Conservation (phyloP, 2,888 invertebrate genomes). For the Conus canariensis region DNA sequence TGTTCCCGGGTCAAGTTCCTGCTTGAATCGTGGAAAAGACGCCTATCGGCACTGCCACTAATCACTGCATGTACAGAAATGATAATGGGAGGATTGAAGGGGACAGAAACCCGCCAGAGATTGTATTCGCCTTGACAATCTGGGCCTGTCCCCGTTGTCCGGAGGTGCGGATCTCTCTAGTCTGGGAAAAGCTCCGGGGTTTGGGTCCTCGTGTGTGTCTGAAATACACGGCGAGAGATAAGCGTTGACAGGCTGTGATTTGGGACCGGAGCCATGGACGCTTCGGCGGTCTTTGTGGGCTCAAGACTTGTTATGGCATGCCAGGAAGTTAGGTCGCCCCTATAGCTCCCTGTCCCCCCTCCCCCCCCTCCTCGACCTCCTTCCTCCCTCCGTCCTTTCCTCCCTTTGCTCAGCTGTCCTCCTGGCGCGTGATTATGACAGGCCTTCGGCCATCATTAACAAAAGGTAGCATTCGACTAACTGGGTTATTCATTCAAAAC, state of each 20-base stretch:
- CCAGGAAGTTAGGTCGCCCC: constrained; percentile 7
- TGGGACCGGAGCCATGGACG: background rate
- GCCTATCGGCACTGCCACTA: no score
- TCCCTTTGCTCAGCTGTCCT: background rate
- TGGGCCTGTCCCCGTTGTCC: background rate
- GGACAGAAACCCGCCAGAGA: background rate
- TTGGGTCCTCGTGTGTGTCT: background rate
- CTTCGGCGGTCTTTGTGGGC: background rate
- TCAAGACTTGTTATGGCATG: background rate
- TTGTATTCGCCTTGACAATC: background rate
- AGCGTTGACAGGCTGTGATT: constrained; percentile 21
- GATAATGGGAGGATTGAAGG: no score
- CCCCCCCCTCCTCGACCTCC: background rate
- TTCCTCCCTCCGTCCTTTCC: background rate
- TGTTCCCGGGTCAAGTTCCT: no score
- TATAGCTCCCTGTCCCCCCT: background rate
- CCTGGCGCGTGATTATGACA: no score
- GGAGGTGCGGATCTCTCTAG: background rate
- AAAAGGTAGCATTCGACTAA: no score
- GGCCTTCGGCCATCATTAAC: no score
- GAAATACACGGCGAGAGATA: background rate
- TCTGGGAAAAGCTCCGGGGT: background rate
- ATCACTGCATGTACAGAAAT: no score
- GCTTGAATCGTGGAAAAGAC: no score
- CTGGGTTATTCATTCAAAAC: no score